A percentile compares a stretch with the other conserved stretches of the same genome.
These are phyloP conservation scores for Jacana jacana DNA, from an alignment of 2,113 vertebrate genomes.

Conservation along the genomic window DNA sequence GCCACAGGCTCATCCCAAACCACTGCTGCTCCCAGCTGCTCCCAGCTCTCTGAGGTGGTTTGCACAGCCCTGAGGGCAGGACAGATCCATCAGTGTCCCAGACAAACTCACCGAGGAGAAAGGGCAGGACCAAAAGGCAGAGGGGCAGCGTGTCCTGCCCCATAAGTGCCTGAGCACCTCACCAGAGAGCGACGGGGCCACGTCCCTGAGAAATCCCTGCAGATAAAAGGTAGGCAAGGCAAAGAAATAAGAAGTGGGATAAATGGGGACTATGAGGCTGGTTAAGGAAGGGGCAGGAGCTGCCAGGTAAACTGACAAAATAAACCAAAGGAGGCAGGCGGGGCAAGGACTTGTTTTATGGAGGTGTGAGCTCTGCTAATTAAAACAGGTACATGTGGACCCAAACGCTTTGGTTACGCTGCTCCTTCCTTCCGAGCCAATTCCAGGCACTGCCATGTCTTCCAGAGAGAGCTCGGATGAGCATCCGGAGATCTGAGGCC, in stretches of 20 bases:
- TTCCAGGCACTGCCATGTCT: neutral
- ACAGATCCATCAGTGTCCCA: neutral
- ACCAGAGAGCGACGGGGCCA: neutral
- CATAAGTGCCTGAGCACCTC: no score
- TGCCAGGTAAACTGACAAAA: neutral
- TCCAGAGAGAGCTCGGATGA: neutral
- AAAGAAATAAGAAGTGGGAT: neutral
- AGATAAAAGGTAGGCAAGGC: neutral
- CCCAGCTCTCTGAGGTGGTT: neutral
- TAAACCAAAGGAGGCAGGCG: neutral
- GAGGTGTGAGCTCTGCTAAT: accelerated
- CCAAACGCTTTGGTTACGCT: neutral
- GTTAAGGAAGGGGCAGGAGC: neutral
- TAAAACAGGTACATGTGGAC: accelerated
- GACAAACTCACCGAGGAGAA: neutral
- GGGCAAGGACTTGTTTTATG: neutral
- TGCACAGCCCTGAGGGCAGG: accelerated
- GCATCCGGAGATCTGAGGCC: accelerated
- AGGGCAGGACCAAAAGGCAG: accelerated
- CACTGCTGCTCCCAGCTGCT: neutral
- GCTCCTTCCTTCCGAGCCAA: neutral
- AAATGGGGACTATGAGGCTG: neutral
- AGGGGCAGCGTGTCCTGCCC: neutral
- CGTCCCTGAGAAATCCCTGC: neutral
- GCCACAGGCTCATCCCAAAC: neutral